phyloP scores from a whole-genome alignment of 1,140 invertebrate species.

The Drosophila sturtevanti region DNA sequence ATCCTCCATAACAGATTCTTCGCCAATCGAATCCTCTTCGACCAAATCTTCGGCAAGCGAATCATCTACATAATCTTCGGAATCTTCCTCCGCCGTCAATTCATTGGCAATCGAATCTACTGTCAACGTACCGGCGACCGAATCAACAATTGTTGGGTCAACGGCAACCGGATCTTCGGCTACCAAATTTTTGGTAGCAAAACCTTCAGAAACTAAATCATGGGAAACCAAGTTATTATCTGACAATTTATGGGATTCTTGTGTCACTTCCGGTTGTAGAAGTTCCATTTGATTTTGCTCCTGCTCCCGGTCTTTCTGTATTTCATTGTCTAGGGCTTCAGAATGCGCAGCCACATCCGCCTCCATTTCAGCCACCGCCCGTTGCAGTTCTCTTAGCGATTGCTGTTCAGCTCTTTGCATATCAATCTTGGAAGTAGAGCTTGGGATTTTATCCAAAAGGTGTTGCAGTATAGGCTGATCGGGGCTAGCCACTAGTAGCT shows the following conservation, averaged over 20 bases:
- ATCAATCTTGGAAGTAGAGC: constrained; percentile 10
- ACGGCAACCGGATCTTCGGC: not conserved
- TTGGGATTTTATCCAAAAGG: constrained; percentile 17
- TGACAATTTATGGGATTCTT: not conserved
- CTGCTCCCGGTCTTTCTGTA: not conserved
- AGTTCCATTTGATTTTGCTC: not conserved
- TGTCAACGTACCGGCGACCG: too few species aligned
- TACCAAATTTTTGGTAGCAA: not conserved
- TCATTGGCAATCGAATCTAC: not conserved
- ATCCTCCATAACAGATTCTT: not conserved
- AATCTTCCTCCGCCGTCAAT: not conserved
- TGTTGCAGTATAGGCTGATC: not conserved
- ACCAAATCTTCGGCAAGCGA: not conserved
- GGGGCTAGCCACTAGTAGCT: not conserved
- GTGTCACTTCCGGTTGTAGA: not conserved
- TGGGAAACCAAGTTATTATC: not conserved
- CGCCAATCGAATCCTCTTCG: not conserved
- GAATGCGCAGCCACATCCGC: constrained; percentile 43
- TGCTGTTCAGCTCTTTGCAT: constrained; percentile 39
- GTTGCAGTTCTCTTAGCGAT: constrained; percentile 56
- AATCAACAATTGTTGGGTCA: too few species aligned
- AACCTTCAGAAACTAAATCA: not conserved
- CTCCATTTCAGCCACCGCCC: constrained; percentile 68
- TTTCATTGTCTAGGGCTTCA: constrained; percentile 14
- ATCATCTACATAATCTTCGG: too few species aligned